phyloP scores from a whole-genome alignment of 1,140 invertebrate species.

The Lycorma delicatula region DNA sequence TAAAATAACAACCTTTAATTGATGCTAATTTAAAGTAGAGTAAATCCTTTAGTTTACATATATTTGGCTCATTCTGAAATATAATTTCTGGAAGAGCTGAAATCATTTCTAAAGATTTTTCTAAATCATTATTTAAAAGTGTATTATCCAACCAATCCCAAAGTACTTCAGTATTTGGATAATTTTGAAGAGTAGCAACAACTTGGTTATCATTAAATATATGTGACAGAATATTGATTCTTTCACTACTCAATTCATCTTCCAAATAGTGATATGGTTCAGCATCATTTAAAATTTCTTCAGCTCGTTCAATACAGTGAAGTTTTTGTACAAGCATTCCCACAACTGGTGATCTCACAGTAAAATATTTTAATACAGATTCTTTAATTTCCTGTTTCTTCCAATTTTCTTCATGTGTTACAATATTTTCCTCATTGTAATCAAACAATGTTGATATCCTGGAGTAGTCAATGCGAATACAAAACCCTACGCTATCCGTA shows the following conservation, averaged over 20 bases:
- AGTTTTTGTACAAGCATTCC: constrained; percentile 1
- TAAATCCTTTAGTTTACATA: neutral
- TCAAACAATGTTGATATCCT: no score
- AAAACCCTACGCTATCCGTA: neutral
- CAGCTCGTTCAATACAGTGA: neutral
- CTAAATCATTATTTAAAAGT: neutral
- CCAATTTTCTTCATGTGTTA: neutral
- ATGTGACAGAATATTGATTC: neutral
- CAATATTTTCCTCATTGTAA: neutral
- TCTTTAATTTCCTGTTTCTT: neutral
- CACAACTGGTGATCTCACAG: neutral
- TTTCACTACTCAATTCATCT: neutral
- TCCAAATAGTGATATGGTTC: neutral
- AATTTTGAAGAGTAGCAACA: neutral
- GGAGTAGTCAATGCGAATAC: neutral
- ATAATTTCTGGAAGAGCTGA: neutral
- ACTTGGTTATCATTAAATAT: neutral
- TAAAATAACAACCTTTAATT: no score
- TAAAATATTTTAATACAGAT: neutral
- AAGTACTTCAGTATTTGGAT: neutral
- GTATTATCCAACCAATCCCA: neutral
- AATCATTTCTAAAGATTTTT: neutral
- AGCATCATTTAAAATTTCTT: neutral
- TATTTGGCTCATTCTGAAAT: neutral
- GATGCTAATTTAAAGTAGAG: neutral